Percentiles rank a stretch among this genome's conserved stretches.
phyloP scores from a whole-genome alignment of 2,888 invertebrate species.

The Smittia aterrima region DNA sequence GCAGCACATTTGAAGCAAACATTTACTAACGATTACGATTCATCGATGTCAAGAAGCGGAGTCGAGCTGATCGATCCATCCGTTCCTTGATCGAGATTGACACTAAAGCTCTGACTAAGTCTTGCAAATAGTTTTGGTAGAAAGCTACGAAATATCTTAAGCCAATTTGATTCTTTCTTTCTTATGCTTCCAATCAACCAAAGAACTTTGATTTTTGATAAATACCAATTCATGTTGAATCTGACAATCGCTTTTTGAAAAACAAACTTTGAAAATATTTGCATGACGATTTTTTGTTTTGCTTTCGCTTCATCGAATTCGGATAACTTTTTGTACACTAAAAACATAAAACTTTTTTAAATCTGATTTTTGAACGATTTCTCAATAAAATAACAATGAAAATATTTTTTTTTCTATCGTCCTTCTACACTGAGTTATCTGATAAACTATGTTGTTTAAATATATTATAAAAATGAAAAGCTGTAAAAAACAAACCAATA shows the following conservation, averaged over 20 bases:
- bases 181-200: slow-evolving; percentile 8
- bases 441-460: slow-evolving; percentile 11
- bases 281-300: slow-evolving; percentile 3
- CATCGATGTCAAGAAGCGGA: background rate
- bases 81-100: background rate
- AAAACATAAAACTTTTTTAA: background rate
- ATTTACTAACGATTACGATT: background rate
- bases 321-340: slow-evolving; percentile 9
- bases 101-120: slow-evolving; percentile 5
- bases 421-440: slow-evolving; percentile 6
- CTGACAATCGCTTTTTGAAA: too few species aligned
- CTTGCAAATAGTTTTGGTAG: slow-evolving; percentile 34
- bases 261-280: slow-evolving; percentile 9
- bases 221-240: slow-evolving; percentile 22
- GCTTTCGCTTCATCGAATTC: background rate
- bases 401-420: background rate
- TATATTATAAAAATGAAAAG: slow-evolving; percentile 23
- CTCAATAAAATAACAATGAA: background rate
- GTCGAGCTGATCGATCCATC: too few species aligned
- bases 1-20: background rate
- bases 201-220: background rate
- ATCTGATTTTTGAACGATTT: background rate
- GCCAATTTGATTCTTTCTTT: background rate
- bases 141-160: background rate
- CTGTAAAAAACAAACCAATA: slow-evolving; percentile 51